These are phyloP conservation scores for Matsumyia berberina DNA, from an alignment of 2,888 invertebrate genomes.

Conservation along the genomic window DNA sequence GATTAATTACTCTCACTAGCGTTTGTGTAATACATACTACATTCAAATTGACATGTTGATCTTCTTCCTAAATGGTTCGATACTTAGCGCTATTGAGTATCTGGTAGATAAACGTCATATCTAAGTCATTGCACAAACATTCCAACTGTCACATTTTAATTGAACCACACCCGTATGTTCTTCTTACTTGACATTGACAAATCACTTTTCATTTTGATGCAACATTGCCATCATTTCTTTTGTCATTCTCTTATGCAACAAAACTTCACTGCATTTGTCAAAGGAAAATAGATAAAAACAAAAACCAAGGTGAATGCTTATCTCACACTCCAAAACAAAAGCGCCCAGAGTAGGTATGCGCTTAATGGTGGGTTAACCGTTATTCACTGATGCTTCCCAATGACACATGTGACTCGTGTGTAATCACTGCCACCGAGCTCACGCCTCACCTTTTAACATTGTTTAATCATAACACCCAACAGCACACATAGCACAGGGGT, in stretches of 20 bases:
- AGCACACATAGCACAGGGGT: slow-evolving; percentile 48
- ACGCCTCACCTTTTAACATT: slow-evolving; percentile 53
- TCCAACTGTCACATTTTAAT: not conserved
- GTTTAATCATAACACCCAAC: slow-evolving; percentile 63
- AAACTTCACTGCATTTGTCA: not conserved
- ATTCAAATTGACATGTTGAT: too few relatives aligned
- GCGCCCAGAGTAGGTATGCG: not conserved
- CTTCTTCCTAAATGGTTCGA: too few relatives aligned
- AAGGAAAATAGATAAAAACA: slow-evolving; percentile 23
- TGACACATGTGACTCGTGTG: slow-evolving; percentile 47
- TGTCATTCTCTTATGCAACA: slow-evolving; percentile 21
- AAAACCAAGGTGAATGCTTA: slow-evolving; percentile 11
- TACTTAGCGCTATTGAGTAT: too few relatives aligned
- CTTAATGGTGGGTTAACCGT: slow-evolving; percentile 31
- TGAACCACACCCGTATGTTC: not conserved
- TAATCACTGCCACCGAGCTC: slow-evolving; percentile 59
- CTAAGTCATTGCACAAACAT: too few relatives aligned
- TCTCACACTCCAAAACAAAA: slow-evolving; percentile 31
- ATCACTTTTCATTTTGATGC: slow-evolving; percentile 30
- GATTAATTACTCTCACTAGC: too few relatives aligned
- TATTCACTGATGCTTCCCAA: slow-evolving; percentile 39
- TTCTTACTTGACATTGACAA: slow-evolving; percentile 56
- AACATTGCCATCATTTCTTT: slow-evolving; percentile 18
- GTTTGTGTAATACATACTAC: too few relatives aligned
- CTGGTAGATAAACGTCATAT: too few relatives aligned